Base-by-base conservation (phyloP, 37 sponge, comb jelly and placozoan genomes). In the Chondrilla cf. caribensis region DNA sequence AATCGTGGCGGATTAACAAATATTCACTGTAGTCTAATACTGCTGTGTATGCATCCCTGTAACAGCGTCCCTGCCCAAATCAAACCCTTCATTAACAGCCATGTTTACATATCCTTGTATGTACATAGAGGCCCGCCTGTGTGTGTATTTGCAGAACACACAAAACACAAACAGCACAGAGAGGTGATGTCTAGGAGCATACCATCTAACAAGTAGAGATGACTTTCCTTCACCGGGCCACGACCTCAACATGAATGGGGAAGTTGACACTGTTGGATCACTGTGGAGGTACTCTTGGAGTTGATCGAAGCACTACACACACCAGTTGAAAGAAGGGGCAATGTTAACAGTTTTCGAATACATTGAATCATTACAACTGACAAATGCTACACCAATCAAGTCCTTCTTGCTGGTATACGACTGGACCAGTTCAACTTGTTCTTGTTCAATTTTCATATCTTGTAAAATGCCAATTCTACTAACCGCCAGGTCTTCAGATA, bases 401-500 rank as follows among this genome's bases (percentile, higher is more conserved):
- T 68, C 70, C 37, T 37, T 2, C 3, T 3, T 68, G 2, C 31
- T 36, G 70, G 70, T 35, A 7, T 68, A 68, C 36, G 18, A 21
- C 36, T 28, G 8, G 31, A 68, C 37, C 19, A 68, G 25, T 21
- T 68, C 70, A 3, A 29, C 70, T 37, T 68, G 70, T 11, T 68
- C 70, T 7, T 68, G 32, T 7, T 68, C 70, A 1, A 68, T n/a
- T 2, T 37, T n/a, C 70, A 68, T 68, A 7, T 68, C 70, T 37
- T 68, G 70, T 3, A 68, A 37, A 37, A 68, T 28, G 19, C 4
- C 70, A 35, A 68, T 28, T 7, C 70, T 31, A 7, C 31, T 28
- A 19, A 68, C 36, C 32, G 70, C 70, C 70, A 68, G 26, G 70
- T 68, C 70, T 28, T 68, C 70, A 19, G 70, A 68, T 37, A 68